A percentile compares a stretch with the other conserved stretches of the same genome.
These are phyloP conservation scores for Spea multiplicata DNA, from an alignment of 2,113 vertebrate genomes.

Conservation along the genomic window DNA sequence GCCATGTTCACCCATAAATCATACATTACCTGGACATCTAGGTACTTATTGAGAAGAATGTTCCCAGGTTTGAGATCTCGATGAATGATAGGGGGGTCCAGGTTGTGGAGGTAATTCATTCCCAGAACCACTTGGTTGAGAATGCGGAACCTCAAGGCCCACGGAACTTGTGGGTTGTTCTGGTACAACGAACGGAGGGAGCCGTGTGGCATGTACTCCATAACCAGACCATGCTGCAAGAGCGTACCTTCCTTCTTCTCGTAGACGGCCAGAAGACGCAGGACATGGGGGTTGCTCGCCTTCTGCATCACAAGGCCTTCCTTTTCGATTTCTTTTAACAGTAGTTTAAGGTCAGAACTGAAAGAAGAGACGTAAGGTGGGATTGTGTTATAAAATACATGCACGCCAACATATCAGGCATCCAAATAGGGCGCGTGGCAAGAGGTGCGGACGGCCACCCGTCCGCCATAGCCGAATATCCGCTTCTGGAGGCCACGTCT, in stretches of 20 bases:
- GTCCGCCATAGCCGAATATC: too few relatives aligned
- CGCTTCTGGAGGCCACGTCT: too few relatives aligned
- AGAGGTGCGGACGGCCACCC: too few relatives aligned
- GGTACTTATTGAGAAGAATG: constrained; percentile 24
- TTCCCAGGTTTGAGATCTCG: constrained; percentile 38
- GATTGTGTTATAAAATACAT: too few relatives aligned
- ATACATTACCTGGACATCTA: constrained; percentile 27
- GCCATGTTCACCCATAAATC: not conserved
- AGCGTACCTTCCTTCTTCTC: constrained; percentile 13
- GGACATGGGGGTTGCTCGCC: constrained; percentile 11
- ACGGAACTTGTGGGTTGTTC: constrained; percentile 11
- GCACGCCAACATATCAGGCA: too few relatives aligned
- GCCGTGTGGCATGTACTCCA: constrained; percentile 41
- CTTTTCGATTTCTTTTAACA: constrained; percentile 21
- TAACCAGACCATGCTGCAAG: constrained; percentile 20
- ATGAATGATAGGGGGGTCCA: constrained; percentile 38
- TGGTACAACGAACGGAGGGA: constrained; percentile 14
- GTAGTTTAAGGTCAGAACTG: constrained; percentile 8
- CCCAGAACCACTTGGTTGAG: constrained; percentile 34
- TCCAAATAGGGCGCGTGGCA: too few relatives aligned
- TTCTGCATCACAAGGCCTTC: constrained; percentile 32
- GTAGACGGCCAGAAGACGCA: constrained; percentile 24
- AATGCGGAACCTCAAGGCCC: constrained; percentile 38
- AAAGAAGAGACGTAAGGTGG: not conserved
- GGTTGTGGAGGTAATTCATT: constrained; percentile 42